Base-by-base conservation (phyloP, 1,140 invertebrate species). In the Eupeodes corollae region DNA sequence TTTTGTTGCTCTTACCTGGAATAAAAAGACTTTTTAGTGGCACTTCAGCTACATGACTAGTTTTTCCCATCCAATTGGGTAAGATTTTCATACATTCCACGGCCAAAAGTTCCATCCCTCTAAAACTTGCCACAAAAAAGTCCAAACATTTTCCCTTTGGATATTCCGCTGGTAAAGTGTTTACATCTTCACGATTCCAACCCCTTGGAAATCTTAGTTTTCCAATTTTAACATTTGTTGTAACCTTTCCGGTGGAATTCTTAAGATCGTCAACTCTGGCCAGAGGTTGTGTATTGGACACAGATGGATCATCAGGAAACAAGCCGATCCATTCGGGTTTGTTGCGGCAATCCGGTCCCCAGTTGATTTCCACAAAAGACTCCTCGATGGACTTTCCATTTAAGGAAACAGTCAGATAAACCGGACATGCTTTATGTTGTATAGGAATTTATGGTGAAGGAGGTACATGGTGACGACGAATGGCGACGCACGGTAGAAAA, bases 31-130 rank as follows among this genome's bases (percentile, higher is more conserved):
- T 46, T 46, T 61, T 67, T 2, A 68, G 41, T 9, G 60, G 60
- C 50, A 63, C 48, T 6, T 38, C 39, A 1, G 31, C 52, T 0
- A 62, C 50, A 26, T 61, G 47, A 69, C 67, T 75, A 40, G 74
- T 60, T 42, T 78, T 72, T 37, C 70, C 64, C 79, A 83, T 80
- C 80, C 81, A 83, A 33, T 72, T 75, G 1, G 79, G 79, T 53
- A 76, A 73, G 12, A 79, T 76, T 52, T 73, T 74, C 6, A 82
- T 56, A 54, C 80, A 83, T 9, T 78, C 73, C 13, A 67, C 70
- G 9, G 70, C 61, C 3, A 78, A 52, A 19, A 76, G 54, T 11
- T 63, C 59, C 10, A 63, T 71, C 35, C 75, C 66, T 47, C 70
- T 69, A 41, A 75, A 75, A 38, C 75, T 73, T 32, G 71, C 76